Conservation (phyloP, 92 coral and sea anemone species). For the Porites rus region DNA sequence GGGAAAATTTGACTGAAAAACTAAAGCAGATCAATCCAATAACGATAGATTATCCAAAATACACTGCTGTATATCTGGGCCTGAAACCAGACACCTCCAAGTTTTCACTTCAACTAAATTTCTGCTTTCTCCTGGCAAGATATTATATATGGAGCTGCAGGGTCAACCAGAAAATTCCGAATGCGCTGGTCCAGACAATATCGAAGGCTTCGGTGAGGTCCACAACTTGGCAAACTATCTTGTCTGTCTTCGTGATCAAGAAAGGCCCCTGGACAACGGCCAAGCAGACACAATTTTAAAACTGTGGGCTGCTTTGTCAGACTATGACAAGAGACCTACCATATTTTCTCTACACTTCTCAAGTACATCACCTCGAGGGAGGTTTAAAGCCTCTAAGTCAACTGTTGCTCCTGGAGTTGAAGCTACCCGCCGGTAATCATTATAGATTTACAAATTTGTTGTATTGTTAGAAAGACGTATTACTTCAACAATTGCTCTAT, state of each 20-base stretch:
- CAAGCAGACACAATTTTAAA: constrained; percentile 48
- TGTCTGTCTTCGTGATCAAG: constrained; percentile 14
- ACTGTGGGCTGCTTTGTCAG: too few species aligned
- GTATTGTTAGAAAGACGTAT: not conserved
- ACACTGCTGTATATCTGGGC: too few species aligned
- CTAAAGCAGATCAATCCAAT: too few species aligned
- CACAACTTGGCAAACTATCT: constrained; percentile 57
- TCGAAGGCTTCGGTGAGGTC: constrained; percentile 46
- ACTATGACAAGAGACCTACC: constrained; percentile 52
- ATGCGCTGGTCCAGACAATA: too few species aligned
- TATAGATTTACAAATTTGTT: too few species aligned
- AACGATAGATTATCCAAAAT: not conserved
- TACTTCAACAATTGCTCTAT: not conserved
- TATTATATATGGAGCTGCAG: too few species aligned
- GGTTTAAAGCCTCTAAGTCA: constrained; percentile 41
- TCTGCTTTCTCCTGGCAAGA: too few species aligned
- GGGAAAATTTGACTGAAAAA: too few species aligned
- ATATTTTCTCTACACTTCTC: constrained; percentile 22
- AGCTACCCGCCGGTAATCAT: constrained; percentile 42
- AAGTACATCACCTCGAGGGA: constrained; percentile 17
- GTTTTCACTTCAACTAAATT: too few species aligned
- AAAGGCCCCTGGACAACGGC: constrained; percentile 37
- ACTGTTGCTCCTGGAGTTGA: constrained; percentile 58
- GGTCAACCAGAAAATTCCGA: too few species aligned
- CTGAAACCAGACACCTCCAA: too few species aligned